Evolutionary conservation across 2,888 invertebrate species (phyloP).

Genomic region (Netelia melanura): DNA sequence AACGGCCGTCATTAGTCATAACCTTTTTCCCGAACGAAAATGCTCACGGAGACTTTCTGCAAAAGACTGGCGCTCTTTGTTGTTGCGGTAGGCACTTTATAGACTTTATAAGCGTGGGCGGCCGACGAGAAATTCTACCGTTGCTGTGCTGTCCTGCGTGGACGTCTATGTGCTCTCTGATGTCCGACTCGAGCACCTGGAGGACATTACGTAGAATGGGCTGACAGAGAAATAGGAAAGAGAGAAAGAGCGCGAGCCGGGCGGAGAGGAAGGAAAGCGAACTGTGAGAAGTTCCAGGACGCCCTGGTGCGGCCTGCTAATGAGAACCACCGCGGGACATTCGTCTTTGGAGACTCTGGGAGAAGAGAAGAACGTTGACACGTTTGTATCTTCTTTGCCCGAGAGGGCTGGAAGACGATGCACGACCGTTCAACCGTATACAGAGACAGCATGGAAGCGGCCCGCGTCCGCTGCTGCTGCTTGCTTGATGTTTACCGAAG

Average conservation of each 20-base stretch:
- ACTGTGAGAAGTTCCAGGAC: conserved; percentile 66
- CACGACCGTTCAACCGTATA: conserved; percentile 66
- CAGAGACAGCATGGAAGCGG: conserved; percentile 56
- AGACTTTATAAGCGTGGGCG: conserved; percentile 71
- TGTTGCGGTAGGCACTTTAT: conserved; percentile 73
- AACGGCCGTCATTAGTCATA: conserved; percentile 78
- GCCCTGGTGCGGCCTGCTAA: conserved; percentile 77
- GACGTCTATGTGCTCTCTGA: conserved; percentile 23
- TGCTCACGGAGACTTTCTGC: conserved; percentile 32
- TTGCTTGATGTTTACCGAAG: conserved; percentile 19
- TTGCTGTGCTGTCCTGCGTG: not conserved
- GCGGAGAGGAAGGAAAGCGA: conserved; percentile 60
- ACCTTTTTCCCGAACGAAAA: conserved; percentile 76
- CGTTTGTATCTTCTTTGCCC: conserved; percentile 67
- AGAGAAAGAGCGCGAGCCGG: conserved; percentile 44
- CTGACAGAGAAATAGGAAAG: conserved; percentile 47
- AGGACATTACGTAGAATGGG: conserved; percentile 73
- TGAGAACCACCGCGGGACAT: conserved; percentile 78
- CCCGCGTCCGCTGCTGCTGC: conserved; percentile 62
- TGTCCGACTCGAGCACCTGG: conserved; percentile 74
- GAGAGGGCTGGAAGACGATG: conserved; percentile 61
- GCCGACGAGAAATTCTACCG: conserved; percentile 62
- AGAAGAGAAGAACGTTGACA: conserved; percentile 73
- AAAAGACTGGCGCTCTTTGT: conserved; percentile 3
- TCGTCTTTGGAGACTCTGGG: conserved; percentile 74